phyloP scores from a whole-genome alignment of 2,888 invertebrate species.

The Drosophila pegasa region DNA sequence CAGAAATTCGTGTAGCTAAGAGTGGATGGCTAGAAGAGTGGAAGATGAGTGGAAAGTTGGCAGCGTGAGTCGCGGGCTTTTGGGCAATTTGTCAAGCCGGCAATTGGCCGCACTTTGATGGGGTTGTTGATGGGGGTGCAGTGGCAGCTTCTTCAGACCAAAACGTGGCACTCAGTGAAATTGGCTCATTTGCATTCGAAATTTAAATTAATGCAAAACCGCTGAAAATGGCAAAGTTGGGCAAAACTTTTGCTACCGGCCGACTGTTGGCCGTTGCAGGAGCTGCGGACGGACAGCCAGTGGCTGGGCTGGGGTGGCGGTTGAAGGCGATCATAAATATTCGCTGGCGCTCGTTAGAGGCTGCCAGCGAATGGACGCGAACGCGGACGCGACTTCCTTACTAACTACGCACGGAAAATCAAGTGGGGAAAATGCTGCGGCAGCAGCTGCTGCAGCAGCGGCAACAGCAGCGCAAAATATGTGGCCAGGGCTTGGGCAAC shows the following conservation, averaged over 20 bases:
- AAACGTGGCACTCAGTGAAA: conserved; percentile 78
- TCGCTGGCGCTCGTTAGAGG: conserved; percentile 80
- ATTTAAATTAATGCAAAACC: conserved; percentile 83
- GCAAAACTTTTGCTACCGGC: conserved; percentile 64
- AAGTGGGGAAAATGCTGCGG: conserved; percentile 76
- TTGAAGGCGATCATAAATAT: conserved; percentile 80
- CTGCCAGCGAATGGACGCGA: conserved; percentile 69
- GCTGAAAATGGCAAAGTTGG: conserved; percentile 75
- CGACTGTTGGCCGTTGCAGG: conserved; percentile 28
- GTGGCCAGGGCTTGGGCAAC: conserved; percentile 53
- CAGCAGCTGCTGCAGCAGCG: conserved; percentile 57
- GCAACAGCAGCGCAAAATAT: conserved; percentile 67
- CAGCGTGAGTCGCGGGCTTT: conserved; percentile 34
- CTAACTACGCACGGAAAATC: conserved; percentile 80
- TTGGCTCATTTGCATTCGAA: conserved; percentile 83
- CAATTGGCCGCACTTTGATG: conserved; percentile 71
- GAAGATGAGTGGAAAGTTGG: conserved; percentile 41
- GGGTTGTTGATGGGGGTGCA: conserved; percentile 52
- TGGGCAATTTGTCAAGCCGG: conserved; percentile 77
- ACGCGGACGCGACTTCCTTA: conserved; percentile 77
- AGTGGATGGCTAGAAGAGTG: conserved; percentile 12
- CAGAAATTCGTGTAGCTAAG: conserved; percentile 45
- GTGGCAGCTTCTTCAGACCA: conserved; percentile 50
- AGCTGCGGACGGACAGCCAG: not conserved
- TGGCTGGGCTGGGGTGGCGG: not conserved